Conservation (phyloP, 2,113 vertebrate genomes). For the Serilophus lunatus region DNA sequence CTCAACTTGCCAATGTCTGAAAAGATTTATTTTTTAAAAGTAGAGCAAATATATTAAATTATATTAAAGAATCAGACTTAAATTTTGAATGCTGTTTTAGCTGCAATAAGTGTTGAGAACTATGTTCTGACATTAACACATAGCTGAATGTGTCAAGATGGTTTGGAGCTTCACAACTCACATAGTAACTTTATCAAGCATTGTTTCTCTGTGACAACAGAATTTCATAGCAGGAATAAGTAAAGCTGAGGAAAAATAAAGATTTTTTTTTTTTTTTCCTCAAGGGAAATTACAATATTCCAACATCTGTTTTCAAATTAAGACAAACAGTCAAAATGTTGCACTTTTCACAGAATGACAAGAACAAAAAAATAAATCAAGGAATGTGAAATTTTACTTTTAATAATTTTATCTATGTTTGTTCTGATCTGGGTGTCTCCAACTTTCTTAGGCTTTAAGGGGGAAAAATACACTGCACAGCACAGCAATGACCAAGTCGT, state of each 20-base stretch:
- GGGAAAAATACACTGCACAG: neutral
- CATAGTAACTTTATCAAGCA: neutral
- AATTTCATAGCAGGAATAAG: neutral
- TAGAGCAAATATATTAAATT: neutral
- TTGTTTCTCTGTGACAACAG: neutral
- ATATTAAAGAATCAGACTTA: neutral
- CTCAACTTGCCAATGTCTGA: neutral
- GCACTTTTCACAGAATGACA: neutral
- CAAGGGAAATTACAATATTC: conserved; percentile 27
- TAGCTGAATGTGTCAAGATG: neutral
- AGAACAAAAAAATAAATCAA: neutral
- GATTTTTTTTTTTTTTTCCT: neutral
- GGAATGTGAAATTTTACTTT: neutral
- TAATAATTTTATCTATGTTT: neutral
- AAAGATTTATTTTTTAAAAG: neutral
- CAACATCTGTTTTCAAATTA: conserved; percentile 57
- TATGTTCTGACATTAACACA: neutral
- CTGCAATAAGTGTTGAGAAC: neutral
- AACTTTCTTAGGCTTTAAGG: neutral
- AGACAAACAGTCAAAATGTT: conserved; percentile 15
- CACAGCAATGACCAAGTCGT: neutral
- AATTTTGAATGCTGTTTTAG: neutral
- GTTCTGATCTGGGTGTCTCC: neutral
- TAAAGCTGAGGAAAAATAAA: conserved; percentile 23
- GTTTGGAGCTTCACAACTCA: neutral